Percentiles rank a stretch among this genome's conserved stretches.
phyloP scores from a whole-genome alignment of 53 echinoderm and acorn worm genomes.

The Echinarachnius parma region DNA sequence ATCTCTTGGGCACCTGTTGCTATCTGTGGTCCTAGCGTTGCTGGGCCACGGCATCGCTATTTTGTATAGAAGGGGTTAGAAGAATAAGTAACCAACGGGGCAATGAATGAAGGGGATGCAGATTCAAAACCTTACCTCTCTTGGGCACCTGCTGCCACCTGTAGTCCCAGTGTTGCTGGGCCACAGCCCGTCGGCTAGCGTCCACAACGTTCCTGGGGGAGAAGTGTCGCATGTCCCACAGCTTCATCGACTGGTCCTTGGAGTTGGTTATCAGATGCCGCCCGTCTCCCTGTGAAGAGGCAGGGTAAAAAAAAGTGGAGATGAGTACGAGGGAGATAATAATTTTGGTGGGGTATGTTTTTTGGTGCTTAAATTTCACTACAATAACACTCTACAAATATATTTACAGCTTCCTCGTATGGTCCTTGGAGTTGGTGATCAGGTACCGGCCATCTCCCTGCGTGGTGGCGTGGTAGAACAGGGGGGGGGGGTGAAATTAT shows the following conservation, averaged over 20 bases:
- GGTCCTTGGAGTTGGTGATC: slow-evolving; percentile 96
- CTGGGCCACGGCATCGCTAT: too few relatives aligned
- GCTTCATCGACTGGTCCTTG: slow-evolving; percentile 93
- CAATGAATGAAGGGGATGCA: background rate
- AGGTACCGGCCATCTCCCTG: slow-evolving; percentile 83
- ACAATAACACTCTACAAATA: too few relatives aligned
- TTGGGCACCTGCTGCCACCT: slow-evolving; percentile 93
- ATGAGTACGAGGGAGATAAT: background rate
- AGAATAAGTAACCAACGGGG: too few relatives aligned
- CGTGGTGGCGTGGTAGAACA: background rate
- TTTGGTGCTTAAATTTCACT: too few relatives aligned
- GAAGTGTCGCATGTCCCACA: slow-evolving; percentile 89
- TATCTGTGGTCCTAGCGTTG: too few relatives aligned
- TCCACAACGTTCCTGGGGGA: slow-evolving; percentile 54
- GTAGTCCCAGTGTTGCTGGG: slow-evolving; percentile 94
- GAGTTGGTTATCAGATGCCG: slow-evolving; percentile 92
- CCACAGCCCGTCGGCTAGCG: slow-evolving; percentile 67
- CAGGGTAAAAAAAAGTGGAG: background rate
- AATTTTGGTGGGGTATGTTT: too few relatives aligned
- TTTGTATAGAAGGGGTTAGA: too few relatives aligned
- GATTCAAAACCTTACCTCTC: slow-evolving; percentile 63
- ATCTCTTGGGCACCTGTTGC: too few relatives aligned
- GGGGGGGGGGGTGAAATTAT: too few relatives aligned
- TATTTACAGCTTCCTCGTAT: slow-evolving; percentile 87
- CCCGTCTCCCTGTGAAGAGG: slow-evolving; percentile 63